Base-by-base conservation (phyloP, 2,797 vertebrate genomes). In the Streptopelia turtur region DNA sequence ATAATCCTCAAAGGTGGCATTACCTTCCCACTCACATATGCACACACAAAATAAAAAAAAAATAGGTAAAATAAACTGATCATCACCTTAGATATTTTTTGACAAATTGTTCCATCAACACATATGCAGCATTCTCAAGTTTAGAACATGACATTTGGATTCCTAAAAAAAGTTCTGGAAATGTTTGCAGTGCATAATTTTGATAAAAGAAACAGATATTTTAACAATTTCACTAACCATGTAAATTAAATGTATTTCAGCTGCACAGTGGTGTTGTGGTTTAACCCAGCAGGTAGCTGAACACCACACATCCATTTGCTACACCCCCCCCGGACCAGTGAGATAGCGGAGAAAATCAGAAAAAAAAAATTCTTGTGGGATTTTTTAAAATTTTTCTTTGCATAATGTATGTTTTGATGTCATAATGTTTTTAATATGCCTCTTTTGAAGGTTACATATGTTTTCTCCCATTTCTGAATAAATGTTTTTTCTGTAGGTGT, bases 391-490 rank as follows among this genome's bases (percentile, higher is more conserved):
- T 60, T 52, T 35, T 66, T 60, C 65, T 35, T 74, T 52, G 2
- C 64, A 93, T 92, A 92, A 76, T 87, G 35, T 33, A 74, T 76
- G 6, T 52, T 87, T 45, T 66, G 28, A 79, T 60, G 17, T 66
- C 5, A 45, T 27, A 30, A 47, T 16, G 6, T 13, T 87, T 90
- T 56, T 59, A 55, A 43, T 59, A 59, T 39, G 16, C 7, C 24
- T 63, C 11, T 82, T 68, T 39, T 49, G 80, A 86, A 87, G 28
- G 6, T 70, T 91, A 45, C 15, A 70, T 47, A 17, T 1, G n/a
- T 93, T 84, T 89, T 84, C 16, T 68, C 21, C 77, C 30, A 45
- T 55, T 79, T 90, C n/a, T 87, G 37, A 84, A 52, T 50, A 60
- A 87, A 77, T 1, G 0, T 77, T 91, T 92, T 87, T 91, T 22